Percentiles rank a stretch among this genome's conserved stretches.
Conservation (phyloP, 2,888 invertebrate species). For the Mythimna albipuncta region DNA sequence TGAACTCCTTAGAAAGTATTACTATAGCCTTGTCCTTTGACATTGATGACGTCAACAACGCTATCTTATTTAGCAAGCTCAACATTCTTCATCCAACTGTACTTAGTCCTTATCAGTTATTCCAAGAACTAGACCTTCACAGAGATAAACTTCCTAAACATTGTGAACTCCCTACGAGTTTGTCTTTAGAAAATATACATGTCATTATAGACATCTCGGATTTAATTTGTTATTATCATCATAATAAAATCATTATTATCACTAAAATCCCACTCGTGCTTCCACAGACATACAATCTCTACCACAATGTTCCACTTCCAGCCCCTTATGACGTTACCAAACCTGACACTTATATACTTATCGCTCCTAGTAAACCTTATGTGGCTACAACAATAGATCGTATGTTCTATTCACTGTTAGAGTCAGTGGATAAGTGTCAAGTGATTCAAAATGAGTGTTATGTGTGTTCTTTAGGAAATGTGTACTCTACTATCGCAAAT, state of each 20-base stretch:
- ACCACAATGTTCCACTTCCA: too few relatives aligned
- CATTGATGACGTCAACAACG: slow-evolving; percentile 12
- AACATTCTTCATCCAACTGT: slow-evolving; percentile 1
- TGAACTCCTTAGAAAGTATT: background rate
- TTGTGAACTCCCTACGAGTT: slow-evolving; percentile 2
- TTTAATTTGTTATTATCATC: too few relatives aligned
- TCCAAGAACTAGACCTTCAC: too few relatives aligned
- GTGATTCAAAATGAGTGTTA: slow-evolving; percentile 13
- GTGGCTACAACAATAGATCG: background rate
- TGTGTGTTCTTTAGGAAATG: slow-evolving; percentile 11
- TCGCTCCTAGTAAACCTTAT: slow-evolving; percentile 9
- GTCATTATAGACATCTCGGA: background rate
- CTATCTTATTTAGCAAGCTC: slow-evolving; percentile 14
- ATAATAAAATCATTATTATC: too few relatives aligned
- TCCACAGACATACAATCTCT: too few relatives aligned
- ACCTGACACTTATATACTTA: too few relatives aligned
- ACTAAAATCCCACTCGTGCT: too few relatives aligned
- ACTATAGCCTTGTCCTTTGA: slow-evolving; percentile 20
- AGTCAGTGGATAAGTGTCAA: slow-evolving; percentile 9
- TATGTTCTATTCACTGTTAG: background rate
- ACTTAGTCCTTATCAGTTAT: too few relatives aligned
- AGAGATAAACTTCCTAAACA: background rate
- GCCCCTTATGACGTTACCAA: too few relatives aligned
- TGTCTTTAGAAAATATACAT: slow-evolving; percentile 13
- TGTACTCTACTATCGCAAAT: slow-evolving; percentile 5